Evolutionary conservation across 2,113 vertebrate genomes (phyloP).

Genomic region (Copsychus sechellarum): DNA sequence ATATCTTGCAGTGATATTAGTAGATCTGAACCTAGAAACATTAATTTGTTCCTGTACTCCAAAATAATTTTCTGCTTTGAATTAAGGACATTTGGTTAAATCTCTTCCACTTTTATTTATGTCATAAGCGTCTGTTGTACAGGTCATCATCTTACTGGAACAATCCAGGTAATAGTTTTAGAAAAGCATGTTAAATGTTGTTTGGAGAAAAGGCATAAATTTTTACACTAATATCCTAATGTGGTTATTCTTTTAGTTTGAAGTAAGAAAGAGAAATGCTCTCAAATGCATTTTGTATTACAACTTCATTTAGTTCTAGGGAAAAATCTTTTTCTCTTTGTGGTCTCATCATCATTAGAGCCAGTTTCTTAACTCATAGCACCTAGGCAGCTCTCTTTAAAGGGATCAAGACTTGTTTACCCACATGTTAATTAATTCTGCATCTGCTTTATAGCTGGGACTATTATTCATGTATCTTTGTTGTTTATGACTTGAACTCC

Average conservation of each 20-base stretch:
- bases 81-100: not conserved
- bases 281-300: not conserved
- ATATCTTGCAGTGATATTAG: not conserved
- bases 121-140: not conserved
- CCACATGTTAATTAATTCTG: not conserved
- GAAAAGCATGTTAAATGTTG: not conserved
- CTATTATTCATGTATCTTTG: not conserved
- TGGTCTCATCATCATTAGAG: not conserved
- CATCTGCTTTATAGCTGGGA: not conserved
- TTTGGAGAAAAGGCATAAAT: not conserved
- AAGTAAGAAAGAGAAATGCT: not conserved
- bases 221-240: not conserved
- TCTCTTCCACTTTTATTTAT: not conserved
- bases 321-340: not conserved
- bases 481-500: not conserved
- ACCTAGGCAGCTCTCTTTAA: not conserved
- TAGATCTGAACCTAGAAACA: not conserved
- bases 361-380: not conserved
- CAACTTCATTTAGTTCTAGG: not conserved
- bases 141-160: not conserved
- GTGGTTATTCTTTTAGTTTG: not conserved
- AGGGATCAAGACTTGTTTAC: not conserved
- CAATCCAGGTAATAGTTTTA: not conserved
- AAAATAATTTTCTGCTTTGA: not conserved
- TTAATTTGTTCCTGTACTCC: not conserved